Percentiles rank a stretch among this genome's conserved stretches.
Conservation (phyloP, 2,888 invertebrate genomes). For the Erebia ligea region DNA sequence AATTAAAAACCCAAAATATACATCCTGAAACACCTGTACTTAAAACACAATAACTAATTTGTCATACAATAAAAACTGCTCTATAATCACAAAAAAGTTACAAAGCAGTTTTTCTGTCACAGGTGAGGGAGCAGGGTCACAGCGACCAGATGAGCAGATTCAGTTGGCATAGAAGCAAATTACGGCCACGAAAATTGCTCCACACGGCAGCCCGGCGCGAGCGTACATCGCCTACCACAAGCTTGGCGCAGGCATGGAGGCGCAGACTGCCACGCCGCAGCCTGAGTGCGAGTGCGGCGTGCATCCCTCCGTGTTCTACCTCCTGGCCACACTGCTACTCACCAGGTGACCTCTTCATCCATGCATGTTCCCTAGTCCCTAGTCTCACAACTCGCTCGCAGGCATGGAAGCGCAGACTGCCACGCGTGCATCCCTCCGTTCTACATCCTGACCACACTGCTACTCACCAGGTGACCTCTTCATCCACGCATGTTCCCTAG, state of each 20-base stretch:
- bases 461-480: conserved; percentile 66
- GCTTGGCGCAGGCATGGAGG: conserved; percentile 80
- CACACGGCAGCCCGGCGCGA: conserved; percentile 77
- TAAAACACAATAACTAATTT: too few relatives aligned
- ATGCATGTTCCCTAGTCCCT: background rate
- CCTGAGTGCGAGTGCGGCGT: conserved; percentile 85
- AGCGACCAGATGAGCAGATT: conserved; percentile 77
- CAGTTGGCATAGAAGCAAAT: conserved; percentile 58
- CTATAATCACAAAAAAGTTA: too few relatives aligned
- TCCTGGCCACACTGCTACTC: conserved; percentile 83
- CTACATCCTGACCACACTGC: conserved; percentile 85
- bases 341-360: conserved; percentile 63
- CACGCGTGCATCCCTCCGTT: conserved; percentile 86
- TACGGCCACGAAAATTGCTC: conserved; percentile 78
- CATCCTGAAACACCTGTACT: too few relatives aligned
- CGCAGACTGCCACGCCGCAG: conserved; percentile 77
- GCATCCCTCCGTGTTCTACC: conserved; percentile 86
- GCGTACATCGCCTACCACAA: conserved; percentile 86
- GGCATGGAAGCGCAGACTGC: conserved; percentile 78
- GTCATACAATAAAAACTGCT: too few relatives aligned
- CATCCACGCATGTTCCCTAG: too few relatives aligned
- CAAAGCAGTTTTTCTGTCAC: conserved; percentile 23
- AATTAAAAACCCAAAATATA: too few relatives aligned
- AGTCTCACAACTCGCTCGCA: conserved; percentile 51
- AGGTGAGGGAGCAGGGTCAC: conserved; percentile 66